A percentile compares a stretch with the other conserved stretches of the same genome.
Conservation (phyloP, 2,888 invertebrate species). For the Steinernema carpocapsae region DNA sequence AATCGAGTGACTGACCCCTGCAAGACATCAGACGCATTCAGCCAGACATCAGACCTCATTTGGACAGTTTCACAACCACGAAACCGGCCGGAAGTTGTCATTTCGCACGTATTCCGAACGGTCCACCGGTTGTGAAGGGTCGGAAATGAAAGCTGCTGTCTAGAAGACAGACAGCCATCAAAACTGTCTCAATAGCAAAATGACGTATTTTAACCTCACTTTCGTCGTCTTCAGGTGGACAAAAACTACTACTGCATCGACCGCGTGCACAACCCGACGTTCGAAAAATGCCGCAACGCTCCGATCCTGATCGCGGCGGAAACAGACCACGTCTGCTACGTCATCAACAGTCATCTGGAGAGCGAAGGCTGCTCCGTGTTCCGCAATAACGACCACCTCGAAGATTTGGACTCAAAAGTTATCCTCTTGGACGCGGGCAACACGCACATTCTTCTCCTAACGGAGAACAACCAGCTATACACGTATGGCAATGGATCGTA, state of each 20-base stretch:
- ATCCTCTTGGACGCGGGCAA: neutral
- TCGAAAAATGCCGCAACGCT: conserved; percentile 25
- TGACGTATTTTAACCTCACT: too few relatives aligned
- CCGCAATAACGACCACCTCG: conserved; percentile 19
- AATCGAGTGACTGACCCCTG: too few relatives aligned
- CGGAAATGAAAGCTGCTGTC: too few relatives aligned
- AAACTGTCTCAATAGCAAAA: too few relatives aligned
- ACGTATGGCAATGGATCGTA: neutral
- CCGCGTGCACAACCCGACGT: neutral
- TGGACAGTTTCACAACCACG: too few relatives aligned
- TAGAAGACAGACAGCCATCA: too few relatives aligned
- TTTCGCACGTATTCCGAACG: too few relatives aligned
- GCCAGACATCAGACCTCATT: too few relatives aligned
- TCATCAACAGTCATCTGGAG: conserved; percentile 29
- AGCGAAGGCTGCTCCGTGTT: conserved; percentile 23
- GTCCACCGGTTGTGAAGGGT: too few relatives aligned
- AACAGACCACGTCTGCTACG: neutral
- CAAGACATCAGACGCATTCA: too few relatives aligned
- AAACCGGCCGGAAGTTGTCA: too few relatives aligned
- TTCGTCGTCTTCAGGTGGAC: neutral
- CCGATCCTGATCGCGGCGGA: neutral
- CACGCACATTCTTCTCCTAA: neutral
- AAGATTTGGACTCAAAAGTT: conserved; percentile 6
- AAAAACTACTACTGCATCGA: neutral
- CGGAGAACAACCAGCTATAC: conserved; percentile 21